Conservation (phyloP, 2,888 invertebrate species). For the Myopa tessellatipennis region DNA sequence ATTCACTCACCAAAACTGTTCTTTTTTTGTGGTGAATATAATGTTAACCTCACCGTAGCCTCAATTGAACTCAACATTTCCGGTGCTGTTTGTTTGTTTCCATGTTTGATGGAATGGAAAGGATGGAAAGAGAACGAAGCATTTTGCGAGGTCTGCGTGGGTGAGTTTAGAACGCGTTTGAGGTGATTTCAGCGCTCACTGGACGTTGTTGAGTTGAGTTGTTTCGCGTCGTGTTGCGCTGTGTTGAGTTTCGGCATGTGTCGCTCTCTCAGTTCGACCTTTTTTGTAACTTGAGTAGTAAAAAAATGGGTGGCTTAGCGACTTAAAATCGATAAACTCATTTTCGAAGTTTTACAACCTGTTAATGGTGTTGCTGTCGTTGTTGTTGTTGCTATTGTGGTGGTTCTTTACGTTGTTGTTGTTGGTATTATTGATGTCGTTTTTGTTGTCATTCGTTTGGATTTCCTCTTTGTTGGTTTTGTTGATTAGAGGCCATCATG, state of each 20-base stretch:
- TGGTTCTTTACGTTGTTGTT: background rate
- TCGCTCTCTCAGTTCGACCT: too few species aligned
- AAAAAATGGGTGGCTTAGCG: slow-evolving; percentile 46
- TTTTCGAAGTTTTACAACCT: slow-evolving; percentile 57
- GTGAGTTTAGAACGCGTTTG: background rate
- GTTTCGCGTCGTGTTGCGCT: background rate
- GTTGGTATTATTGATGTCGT: background rate
- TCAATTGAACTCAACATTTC: slow-evolving; percentile 11
- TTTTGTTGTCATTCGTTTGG: background rate
- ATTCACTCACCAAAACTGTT: slow-evolving; percentile 3
- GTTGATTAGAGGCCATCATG: background rate
- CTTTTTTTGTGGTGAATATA: slow-evolving; percentile 27
- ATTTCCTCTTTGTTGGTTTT: background rate
- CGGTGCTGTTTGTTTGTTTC: background rate
- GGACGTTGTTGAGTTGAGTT: too few species aligned
- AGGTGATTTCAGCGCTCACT: slow-evolving; percentile 20
- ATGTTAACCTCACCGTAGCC: background rate
- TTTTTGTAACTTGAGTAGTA: slow-evolving; percentile 5
- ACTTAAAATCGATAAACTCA: slow-evolving; percentile 62
- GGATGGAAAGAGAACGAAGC: too few species aligned
- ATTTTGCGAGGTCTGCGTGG: background rate
- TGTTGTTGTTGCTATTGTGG: background rate
- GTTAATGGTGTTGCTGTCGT: slow-evolving; percentile 28
- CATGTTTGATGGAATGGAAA: background rate
- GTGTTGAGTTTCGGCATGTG: background rate